phyloP scores from a whole-genome alignment of 2,113 vertebrate species.

The Clarias gariepinus region DNA sequence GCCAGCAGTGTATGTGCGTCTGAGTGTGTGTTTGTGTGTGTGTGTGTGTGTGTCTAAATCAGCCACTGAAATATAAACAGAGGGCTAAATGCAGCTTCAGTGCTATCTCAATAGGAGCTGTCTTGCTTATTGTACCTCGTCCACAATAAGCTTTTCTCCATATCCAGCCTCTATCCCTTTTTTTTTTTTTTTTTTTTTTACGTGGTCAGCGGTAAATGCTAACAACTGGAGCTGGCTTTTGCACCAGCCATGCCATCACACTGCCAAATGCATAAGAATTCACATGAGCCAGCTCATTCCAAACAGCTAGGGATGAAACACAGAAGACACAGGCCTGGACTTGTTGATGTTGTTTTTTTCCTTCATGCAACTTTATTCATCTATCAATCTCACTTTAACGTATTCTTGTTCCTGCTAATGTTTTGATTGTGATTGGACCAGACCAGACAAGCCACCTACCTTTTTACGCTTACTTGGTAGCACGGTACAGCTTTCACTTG shows the following conservation, averaged over 20 bases:
- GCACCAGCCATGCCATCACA: background rate
- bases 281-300: background rate
- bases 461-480: background rate
- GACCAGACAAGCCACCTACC: background rate
- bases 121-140: conserved; percentile 80
- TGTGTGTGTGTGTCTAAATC: conserved; percentile 58
- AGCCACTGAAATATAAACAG: conserved; percentile 72
- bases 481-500: background rate
- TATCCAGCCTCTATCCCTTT: conserved; percentile 31
- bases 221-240: background rate
- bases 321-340: background rate
- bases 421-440: background rate
- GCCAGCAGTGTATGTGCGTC: conserved; percentile 67
- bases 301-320: background rate
- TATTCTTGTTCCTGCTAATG: background rate
- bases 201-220: conserved; percentile 44
- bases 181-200: conserved; percentile 9
- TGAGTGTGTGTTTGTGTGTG: conserved; percentile 71
- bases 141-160: conserved; percentile 78
- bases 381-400: background rate
- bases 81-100: conserved; percentile 74
- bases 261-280: conserved; percentile 10
- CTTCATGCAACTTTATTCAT: background rate
- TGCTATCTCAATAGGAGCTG: conserved; percentile 78
- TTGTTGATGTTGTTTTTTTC: background rate